Percentiles rank a stretch among this genome's conserved stretches.
Conservation (phyloP, 2,888 invertebrate genomes). For the Cataglyphis albicans region DNA sequence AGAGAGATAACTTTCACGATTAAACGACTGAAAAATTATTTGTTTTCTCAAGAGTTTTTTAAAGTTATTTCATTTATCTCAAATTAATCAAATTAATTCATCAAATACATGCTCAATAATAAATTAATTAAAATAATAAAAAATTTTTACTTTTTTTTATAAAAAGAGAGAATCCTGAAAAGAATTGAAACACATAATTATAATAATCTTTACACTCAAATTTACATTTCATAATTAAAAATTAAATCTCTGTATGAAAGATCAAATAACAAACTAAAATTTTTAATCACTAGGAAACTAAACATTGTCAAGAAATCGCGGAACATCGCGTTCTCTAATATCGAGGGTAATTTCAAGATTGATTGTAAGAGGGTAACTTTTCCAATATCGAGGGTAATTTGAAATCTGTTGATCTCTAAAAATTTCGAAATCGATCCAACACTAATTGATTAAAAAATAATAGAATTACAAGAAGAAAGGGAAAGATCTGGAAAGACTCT, state of each 20-base stretch:
- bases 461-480: constrained; percentile 8
- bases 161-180: not conserved
- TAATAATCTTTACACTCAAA: not conserved
- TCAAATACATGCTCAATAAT: not conserved
- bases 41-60: not conserved
- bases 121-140: constrained; percentile 14
- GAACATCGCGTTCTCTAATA: not conserved
- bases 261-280: not conserved
- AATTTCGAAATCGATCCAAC: not conserved
- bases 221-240: constrained; percentile 10
- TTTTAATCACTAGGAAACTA: not conserved
- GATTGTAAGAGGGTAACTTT: not conserved
- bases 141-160: not conserved
- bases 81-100: constrained; percentile 3
- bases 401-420: not conserved
- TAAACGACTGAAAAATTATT: constrained; percentile 2
- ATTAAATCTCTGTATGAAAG: not conserved
- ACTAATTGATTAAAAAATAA: not conserved
- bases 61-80: not conserved
- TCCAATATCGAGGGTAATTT: not conserved
- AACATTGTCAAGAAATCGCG: constrained; percentile 8
- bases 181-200: not conserved
- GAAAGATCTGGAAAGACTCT: constrained; percentile 6
- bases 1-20: not conserved
- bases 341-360: not conserved